These are phyloP conservation scores for Aphyosemion australe DNA, from an alignment of 2,113 vertebrate species.

Conservation along the genomic window DNA sequence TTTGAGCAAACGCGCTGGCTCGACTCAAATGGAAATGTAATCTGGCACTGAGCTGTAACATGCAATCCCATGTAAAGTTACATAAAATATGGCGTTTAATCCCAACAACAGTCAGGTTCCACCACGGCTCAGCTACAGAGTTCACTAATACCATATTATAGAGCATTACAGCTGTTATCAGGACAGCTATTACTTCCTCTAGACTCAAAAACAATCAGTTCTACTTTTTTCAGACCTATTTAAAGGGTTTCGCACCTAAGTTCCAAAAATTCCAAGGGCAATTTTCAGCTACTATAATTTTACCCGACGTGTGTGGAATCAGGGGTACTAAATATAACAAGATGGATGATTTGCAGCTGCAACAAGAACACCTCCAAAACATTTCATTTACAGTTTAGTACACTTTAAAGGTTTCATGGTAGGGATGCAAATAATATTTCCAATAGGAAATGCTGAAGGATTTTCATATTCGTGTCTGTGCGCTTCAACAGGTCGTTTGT, in stretches of 20 bases:
- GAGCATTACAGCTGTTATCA: slow-evolving; percentile 33
- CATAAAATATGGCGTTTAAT: slow-evolving; percentile 54
- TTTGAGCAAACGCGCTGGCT: slow-evolving; percentile 39
- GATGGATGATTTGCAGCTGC: not conserved
- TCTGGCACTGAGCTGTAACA: slow-evolving; percentile 37
- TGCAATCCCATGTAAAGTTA: slow-evolving; percentile 31
- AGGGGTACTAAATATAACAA: not conserved
- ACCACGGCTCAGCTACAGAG: slow-evolving; percentile 28
- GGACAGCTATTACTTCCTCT: not conserved
- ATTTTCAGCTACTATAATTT: not conserved
- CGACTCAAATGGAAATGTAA: slow-evolving; percentile 49
- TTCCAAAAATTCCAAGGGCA: no score
- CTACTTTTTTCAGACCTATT: not conserved
- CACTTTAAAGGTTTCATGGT: not conserved
- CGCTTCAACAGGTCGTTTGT: not conserved
- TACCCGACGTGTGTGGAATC: not conserved
- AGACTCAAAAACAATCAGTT: slow-evolving; percentile 17
- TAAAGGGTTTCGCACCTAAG: no score
- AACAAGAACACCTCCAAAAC: not conserved
- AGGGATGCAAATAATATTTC: not conserved
- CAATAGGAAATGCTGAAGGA: not conserved
- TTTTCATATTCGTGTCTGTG: not conserved
- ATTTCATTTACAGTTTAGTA: not conserved
- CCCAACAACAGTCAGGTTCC: slow-evolving; percentile 30
- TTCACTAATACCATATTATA: slow-evolving; percentile 42